Percentiles rank a stretch among this genome's conserved stretches.
Conservation (phyloP, 2,113 vertebrate species). For the Ginglymostoma cirratum region DNA sequence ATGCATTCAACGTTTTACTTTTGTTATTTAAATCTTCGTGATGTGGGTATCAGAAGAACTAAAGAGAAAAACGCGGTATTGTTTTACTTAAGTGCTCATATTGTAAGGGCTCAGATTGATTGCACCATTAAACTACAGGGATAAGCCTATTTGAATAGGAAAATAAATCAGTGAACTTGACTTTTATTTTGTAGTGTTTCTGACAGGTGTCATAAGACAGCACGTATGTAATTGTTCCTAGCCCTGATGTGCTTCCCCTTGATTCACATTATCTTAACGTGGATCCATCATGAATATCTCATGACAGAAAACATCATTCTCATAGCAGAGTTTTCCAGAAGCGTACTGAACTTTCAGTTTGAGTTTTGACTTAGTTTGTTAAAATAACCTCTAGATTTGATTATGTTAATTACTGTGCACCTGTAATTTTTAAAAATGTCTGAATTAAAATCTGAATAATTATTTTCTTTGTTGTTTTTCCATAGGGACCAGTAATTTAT, state of each 20-base stretch:
- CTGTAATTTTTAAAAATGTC: neutral
- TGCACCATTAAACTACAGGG: neutral
- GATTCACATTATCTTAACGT: neutral
- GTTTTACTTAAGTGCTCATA: neutral
- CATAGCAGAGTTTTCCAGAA: neutral
- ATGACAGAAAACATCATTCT: neutral
- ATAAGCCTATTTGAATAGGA: neutral
- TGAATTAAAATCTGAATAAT: neutral
- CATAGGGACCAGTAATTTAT: conserved; percentile 92
- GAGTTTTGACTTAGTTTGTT: neutral
- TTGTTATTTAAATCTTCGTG: neutral
- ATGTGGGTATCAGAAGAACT: neutral
- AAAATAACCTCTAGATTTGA: neutral
- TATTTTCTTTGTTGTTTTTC: conserved; percentile 26
- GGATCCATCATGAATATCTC: neutral
- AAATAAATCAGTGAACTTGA: neutral
- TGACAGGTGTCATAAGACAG: neutral
- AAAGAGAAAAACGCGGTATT: neutral
- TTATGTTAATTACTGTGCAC: neutral
- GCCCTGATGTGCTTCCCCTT: neutral
- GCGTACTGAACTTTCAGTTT: neutral
- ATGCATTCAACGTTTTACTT: neutral
- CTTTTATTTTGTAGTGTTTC: neutral
- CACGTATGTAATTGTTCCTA: neutral
- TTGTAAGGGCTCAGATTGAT: neutral